Evolutionary conservation across 2,113 vertebrate genomes (phyloP), one percentile per base, ranked within the genome.

Genomic region (Neopipo cinnamomea): DNA sequence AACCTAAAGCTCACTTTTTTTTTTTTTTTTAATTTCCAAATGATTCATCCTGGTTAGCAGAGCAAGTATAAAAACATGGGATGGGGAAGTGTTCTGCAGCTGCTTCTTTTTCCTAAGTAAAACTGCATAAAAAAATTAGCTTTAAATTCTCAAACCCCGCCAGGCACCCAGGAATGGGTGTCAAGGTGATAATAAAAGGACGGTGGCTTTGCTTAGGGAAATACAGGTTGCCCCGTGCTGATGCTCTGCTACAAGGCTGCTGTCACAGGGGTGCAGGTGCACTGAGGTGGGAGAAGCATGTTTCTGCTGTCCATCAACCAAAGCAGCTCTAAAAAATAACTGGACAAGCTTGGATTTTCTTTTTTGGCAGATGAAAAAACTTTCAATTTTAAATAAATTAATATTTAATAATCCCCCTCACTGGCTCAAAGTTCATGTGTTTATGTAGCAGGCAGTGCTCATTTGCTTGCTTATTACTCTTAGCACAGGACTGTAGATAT

Each of bases 191-290:
- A 3, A 2, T 46, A 84, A 67, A 53, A 70, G 33, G 35, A 55
- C 53, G 18, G 14, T 12, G 14, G 22, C 31, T 37, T 63, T 80
- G 8, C 67, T 66, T 35, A 47, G 42, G 76, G 42, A 62, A 82
- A 75, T 31, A 20, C 9, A 55, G 67, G 15, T 12, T 44, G 24
- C 42, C 35, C 30, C 0, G 0, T 20, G 33, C 33, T 6, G 47
- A n/a, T 44, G 35, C 20, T 41, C 22, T 42, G 35, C 46, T 50
- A 15, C 0, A 0, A 27, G 24, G 53, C 6, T 27, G 33, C 12
- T 75, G 22, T 23, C 33, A n/a, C 24, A 10, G 3, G 20, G 28
- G 17, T 62, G 49, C 61, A 35, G 56, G 28, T 1, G 18, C 47
- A 28, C 61, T 0, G 0, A 20, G 62, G 65, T 25, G 53, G 49